phyloP scores from a whole-genome alignment of 2,113 vertebrate genomes.

The Mormyrus iriodes region DNA sequence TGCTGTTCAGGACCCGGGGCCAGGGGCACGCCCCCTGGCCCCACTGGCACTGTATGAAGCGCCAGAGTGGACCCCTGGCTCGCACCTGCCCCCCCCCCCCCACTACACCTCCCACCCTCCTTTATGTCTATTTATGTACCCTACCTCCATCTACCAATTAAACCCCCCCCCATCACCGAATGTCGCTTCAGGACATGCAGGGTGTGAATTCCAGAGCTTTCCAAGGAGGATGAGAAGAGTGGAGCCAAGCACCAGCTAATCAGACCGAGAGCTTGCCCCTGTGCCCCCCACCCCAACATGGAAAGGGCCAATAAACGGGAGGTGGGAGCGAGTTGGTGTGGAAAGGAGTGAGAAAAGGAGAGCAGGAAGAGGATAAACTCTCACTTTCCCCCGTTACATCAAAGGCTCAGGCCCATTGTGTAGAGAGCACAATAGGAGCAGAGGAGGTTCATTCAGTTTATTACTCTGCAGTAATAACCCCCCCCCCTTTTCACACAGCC shows the following conservation, averaged over 20 bases:
- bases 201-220: background rate
- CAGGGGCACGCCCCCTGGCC: background rate
- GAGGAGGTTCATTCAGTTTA: slow-evolving; percentile 1
- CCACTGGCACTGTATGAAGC: background rate
- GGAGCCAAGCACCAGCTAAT: background rate
- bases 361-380: background rate
- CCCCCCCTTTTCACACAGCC: background rate
- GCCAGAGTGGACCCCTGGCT: background rate
- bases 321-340: background rate
- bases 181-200: background rate
- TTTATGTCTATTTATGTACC: background rate
- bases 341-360: background rate
- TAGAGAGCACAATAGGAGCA: background rate
- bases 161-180: background rate
- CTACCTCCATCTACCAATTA: background rate
- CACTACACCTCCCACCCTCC: background rate
- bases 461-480: background rate
- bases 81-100: background rate
- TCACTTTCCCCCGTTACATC: slow-evolving; percentile 2
- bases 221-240: background rate
- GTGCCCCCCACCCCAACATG: background rate
- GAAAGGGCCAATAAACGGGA: background rate
- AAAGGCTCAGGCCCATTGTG: slow-evolving; percentile 10
- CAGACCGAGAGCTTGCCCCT: background rate
- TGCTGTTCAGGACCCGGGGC: background rate